phyloP scores from a whole-genome alignment of 2,888 invertebrate species.

The Campoplex nolae region DNA sequence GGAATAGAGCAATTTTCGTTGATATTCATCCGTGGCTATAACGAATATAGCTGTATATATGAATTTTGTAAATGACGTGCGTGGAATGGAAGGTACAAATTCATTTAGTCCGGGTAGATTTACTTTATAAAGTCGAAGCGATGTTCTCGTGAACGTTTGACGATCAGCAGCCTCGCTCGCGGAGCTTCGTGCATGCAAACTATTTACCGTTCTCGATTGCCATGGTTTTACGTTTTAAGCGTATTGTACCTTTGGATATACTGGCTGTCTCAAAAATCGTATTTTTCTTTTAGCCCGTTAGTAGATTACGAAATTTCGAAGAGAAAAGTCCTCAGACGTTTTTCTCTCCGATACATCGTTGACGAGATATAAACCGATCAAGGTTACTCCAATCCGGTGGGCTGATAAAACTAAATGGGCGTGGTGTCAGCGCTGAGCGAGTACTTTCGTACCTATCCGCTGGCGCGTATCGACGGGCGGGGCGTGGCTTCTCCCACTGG shows the following conservation, averaged over 20 bases:
- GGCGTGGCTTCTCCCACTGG: not conserved
- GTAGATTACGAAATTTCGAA: not conserved
- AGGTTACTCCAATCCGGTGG: not conserved
- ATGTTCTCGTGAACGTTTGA: constrained; percentile 60
- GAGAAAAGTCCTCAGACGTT: not conserved
- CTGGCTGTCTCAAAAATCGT: constrained; percentile 1
- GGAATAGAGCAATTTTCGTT: constrained; percentile 26
- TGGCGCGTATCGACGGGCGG: not conserved
- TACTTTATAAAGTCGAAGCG: constrained; percentile 65
- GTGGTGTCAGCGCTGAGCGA: not conserved
- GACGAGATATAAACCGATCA: not conserved
- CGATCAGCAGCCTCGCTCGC: constrained; percentile 35
- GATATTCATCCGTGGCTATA: not conserved
- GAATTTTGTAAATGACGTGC: constrained; percentile 20
- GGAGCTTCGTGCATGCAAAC: constrained; percentile 64
- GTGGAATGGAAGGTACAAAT: constrained; percentile 52
- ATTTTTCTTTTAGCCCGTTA: not conserved
- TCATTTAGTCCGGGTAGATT: constrained; percentile 62
- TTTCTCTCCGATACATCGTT: not conserved
- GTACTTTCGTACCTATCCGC: not conserved
- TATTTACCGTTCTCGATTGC: constrained; percentile 57
- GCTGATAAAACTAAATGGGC: not conserved
- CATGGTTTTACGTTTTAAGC: constrained; percentile 12
- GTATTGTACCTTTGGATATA: constrained; percentile 1
- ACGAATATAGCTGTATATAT: not conserved